A percentile compares a stretch with the other conserved stretches of the same genome.
phyloP scores from a whole-genome alignment of 1,140 invertebrate species.

The Paralvinella palmiformis region DNA sequence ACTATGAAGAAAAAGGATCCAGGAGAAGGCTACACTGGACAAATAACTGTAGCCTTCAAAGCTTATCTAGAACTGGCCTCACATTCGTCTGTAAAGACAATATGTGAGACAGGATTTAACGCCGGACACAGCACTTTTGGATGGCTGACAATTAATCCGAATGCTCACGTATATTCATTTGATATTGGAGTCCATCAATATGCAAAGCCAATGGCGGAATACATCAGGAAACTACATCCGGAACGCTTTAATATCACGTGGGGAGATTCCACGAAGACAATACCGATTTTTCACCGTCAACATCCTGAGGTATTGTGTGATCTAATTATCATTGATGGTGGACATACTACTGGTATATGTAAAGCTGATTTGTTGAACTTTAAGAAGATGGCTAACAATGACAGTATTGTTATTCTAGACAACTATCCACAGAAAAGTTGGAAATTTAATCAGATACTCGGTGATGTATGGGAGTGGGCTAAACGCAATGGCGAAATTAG shows the following conservation, averaged over 20 bases:
- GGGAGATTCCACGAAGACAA: constrained; percentile 14
- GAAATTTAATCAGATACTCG: too few species aligned
- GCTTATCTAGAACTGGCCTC: too few species aligned
- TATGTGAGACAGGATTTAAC: constrained; percentile 22
- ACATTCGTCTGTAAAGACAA: neutral
- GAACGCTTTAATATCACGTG: neutral
- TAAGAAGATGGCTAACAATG: constrained; percentile 7
- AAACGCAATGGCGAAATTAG: too few species aligned
- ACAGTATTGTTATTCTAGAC: constrained; percentile 8
- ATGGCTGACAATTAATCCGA: constrained; percentile 6
- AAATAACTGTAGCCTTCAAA: too few species aligned
- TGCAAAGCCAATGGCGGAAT: constrained; percentile 13
- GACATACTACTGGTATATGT: constrained; percentile 10
- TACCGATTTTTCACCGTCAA: neutral
- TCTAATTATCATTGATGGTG: constrained; percentile 19
- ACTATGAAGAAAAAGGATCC: too few species aligned
- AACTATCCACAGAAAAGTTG: too few species aligned
- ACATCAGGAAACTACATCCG: neutral
- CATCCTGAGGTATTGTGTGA: constrained; percentile 11
- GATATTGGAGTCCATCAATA: constrained; percentile 16
- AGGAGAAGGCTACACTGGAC: too few species aligned
- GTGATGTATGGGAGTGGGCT: too few species aligned
- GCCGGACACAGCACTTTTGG: constrained; percentile 16
- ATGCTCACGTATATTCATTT: constrained; percentile 13
- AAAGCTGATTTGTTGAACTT: constrained; percentile 10